Evolutionary conservation across 1,140 invertebrate genomes (phyloP), one percentile per base, ranked within the genome.

Genomic region (Leptinotarsa undecemlineata): DNA sequence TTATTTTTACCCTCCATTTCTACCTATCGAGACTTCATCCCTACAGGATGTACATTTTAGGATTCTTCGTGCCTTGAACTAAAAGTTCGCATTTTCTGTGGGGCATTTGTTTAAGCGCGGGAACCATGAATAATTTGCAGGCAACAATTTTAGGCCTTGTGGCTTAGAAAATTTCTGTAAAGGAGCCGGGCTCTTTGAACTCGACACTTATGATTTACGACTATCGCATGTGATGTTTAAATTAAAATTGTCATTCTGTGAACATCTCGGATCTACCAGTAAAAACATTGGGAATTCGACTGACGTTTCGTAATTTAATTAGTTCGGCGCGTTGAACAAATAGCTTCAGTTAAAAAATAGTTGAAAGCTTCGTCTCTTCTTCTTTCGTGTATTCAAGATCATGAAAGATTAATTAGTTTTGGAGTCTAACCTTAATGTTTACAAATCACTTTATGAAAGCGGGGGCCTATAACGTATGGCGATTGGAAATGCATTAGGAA

Each of bases 111-210:
- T 75, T 72, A 4, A 67, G 48, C 26, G 61, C 75, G 60, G 78
- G 76, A 79, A 79, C 78, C 78, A 76, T 79, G 78, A 68, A 51
- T 79, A 79, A 79, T 79, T 79, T 79, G 74, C 74, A 60, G 74
- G 66, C 76, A 67, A 79, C 78, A 77, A 79, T 79, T 79, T 79
- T 76, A 79, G 70, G 78, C 78, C 75, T 77, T 75, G 73, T 73
- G 75, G 68, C 57, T 77, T 47, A 79, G 76, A 79, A 79, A 79
- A 77, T 77, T 68, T 71, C 60, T 21, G 63, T 68, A 74, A 75
- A 48, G 63, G 68, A 48, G 26, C 48, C 72, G 73, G 72, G 42
- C 21, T 71, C 77, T 79, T 79, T 79, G 76, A 78, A 72, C 67
- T 48, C 73, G 75, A 72, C 72, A 72, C 26, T 71, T 79, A 76